Base-by-base conservation (phyloP, 2,113 vertebrate species). In the Australoheros scitulus region DNA sequence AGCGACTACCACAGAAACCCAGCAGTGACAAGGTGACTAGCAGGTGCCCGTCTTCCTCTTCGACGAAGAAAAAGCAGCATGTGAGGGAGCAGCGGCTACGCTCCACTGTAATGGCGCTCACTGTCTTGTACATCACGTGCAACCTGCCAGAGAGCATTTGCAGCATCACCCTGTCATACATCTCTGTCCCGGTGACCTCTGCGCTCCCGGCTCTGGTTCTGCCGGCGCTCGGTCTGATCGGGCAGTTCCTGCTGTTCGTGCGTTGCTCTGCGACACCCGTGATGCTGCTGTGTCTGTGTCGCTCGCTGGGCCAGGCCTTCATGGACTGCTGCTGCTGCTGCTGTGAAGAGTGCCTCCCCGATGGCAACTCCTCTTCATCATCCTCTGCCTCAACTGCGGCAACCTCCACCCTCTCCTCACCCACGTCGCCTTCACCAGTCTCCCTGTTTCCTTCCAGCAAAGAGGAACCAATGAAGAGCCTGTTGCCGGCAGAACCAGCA, bases 281-380 rank as follows among this genome's bases (percentile, higher is more conserved):
- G 36, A 86, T 99, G 85, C 95, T 99, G 17, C 92, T 99, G 36
- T 97, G 97, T 7, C 89, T 98, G 77, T 97, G 97, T 9, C 96
- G 96, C 78, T 96, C 97, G 0, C 94, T 99, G 77, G 97, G 97
- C 63, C 97, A 94, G 92, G 97, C 97, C 82, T 99, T 99, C 90
- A 94, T 98, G 95, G 97, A 97, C 93, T 99, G 98, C 92, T 99
- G 98, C 92, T 99, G 98, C 91, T 99, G 98, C 94, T 99, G 98
- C 92, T 99, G 98, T 0, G 96, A 97, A 3, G 97, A 97, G 9
- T 96, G 96, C 3, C 57, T 95, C 6, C 92, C 94, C 0, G 84
- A 96, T 2, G 63, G 80, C 1, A 29, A 88, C 0, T 91, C 87
- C n/a, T 89, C 94, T 0, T 84, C 91, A 0, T 85, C 94, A 1